Conservation (phyloP, 2,888 invertebrate species). For the Agrotis segetum region DNA sequence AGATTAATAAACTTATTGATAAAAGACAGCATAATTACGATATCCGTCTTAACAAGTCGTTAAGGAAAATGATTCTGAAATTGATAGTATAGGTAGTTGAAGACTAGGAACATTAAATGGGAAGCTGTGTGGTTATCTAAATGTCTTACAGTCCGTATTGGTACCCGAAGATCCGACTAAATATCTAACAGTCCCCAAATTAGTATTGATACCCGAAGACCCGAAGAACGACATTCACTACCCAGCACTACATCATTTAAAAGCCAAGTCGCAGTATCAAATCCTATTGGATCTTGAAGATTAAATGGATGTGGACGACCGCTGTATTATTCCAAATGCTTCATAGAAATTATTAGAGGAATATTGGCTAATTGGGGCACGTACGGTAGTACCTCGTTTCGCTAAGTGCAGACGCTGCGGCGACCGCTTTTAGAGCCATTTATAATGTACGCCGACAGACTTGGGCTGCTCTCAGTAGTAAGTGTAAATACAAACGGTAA, state of each 20-base stretch:
- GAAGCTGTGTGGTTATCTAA: not conserved
- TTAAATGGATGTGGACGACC: slow-evolving; percentile 50
- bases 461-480: slow-evolving; percentile 48
- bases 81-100: not conserved
- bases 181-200: not conserved
- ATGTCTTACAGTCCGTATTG: not conserved
- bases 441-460: slow-evolving; percentile 67
- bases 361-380: slow-evolving; percentile 71
- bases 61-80: slow-evolving; percentile 3
- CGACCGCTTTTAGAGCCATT: slow-evolving; percentile 71
- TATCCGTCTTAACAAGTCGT: not conserved
- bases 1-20: not conserved
- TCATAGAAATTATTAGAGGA: slow-evolving; percentile 65
- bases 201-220: slow-evolving; percentile 1
- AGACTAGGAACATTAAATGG: not conserved
- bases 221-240: slow-evolving; percentile 7
- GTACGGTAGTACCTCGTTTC: slow-evolving; percentile 59
- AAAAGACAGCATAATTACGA: not conserved
- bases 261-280: slow-evolving; percentile 38
- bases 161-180: too few relatives aligned
- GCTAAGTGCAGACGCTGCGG: slow-evolving; percentile 69
- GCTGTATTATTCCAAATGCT: slow-evolving; percentile 61
- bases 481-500: slow-evolving; percentile 50
- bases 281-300: slow-evolving; percentile 42
- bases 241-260: slow-evolving; percentile 10